Percentiles rank a stretch among this genome's conserved stretches.
phyloP scores from a whole-genome alignment of 2,888 invertebrate species.

The Hyppa rectilinea region DNA sequence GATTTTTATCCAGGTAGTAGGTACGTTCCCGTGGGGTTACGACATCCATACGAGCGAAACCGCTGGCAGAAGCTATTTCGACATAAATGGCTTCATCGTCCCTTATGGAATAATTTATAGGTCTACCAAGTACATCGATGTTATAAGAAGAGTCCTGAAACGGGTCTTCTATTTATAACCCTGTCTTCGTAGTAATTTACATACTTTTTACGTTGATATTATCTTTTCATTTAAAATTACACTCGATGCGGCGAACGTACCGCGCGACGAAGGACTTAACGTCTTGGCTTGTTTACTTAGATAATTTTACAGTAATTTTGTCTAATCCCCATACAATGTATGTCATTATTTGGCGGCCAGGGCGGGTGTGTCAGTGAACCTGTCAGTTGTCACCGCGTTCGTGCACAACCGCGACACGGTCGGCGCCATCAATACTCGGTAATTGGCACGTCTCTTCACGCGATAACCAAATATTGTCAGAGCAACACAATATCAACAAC shows the following conservation, averaged over 20 bases:
- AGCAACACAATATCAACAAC: slow-evolving; percentile 51
- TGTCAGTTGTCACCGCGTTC: slow-evolving; percentile 71
- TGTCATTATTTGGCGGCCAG: slow-evolving; percentile 76
- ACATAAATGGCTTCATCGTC: not conserved
- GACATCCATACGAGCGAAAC: too few relatives aligned
- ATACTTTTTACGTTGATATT: not conserved
- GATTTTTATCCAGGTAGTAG: too few relatives aligned
- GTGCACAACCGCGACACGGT: slow-evolving; percentile 47
- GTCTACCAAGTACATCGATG: not conserved
- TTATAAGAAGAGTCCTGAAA: slow-evolving; percentile 13
- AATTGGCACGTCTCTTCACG: slow-evolving; percentile 68
- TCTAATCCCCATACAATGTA: slow-evolving; percentile 34
- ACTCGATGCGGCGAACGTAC: not conserved
- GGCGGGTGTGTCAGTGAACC: slow-evolving; percentile 78
- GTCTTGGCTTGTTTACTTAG: not conserved
- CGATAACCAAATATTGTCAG: slow-evolving; percentile 60
- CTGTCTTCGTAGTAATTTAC: slow-evolving; percentile 14
- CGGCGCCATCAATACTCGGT: slow-evolving; percentile 68
- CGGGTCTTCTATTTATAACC: slow-evolving; percentile 28
- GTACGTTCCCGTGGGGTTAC: too few relatives aligned
- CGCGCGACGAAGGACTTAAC: not conserved
- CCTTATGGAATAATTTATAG: not conserved
- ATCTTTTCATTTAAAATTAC: not conserved
- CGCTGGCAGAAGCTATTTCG: too few relatives aligned
- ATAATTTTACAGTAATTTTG: slow-evolving; percentile 30